Percentiles rank a stretch among this genome's conserved stretches.
Conservation (phyloP, 1,140 invertebrate species). For the Achroia grisella region DNA sequence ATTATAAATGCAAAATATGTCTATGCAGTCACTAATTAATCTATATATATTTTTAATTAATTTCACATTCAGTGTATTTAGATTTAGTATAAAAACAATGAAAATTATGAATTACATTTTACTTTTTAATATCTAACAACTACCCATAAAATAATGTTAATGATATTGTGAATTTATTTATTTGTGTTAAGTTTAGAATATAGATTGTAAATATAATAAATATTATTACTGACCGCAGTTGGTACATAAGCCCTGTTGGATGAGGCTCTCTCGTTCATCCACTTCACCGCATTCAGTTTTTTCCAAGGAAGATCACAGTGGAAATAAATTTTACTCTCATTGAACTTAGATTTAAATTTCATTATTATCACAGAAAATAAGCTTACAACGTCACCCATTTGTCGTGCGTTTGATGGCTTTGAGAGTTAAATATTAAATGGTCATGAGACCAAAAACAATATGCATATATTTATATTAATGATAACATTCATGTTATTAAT, state of each 20-base stretch:
- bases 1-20: no score
- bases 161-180: no score
- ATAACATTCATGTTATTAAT: constrained; percentile 51
- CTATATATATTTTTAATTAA: no score
- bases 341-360: constrained; percentile 69
- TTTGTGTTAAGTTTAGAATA: no score
- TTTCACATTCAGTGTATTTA: no score
- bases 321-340: constrained; percentile 62
- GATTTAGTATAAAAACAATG: no score
- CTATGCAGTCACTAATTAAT: no score
- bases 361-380: constrained; percentile 70
- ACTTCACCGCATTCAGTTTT: constrained; percentile 62
- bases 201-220: no score
- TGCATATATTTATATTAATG: constrained; percentile 31
- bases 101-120: no score
- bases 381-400: constrained; percentile 67
- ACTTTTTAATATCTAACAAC: no score
- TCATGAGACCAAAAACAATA: constrained; percentile 50
- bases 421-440: constrained; percentile 45
- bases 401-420: constrained; percentile 27
- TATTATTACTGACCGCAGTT: constrained; percentile 57
- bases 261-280: constrained; percentile 74
- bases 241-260: constrained; percentile 74
- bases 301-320: constrained; percentile 59
- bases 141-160: no score